Evolutionary conservation across 2,797 vertebrate genomes (phyloP), one percentile per base, ranked within the genome.

Genomic region (Valencia hispanica): DNA sequence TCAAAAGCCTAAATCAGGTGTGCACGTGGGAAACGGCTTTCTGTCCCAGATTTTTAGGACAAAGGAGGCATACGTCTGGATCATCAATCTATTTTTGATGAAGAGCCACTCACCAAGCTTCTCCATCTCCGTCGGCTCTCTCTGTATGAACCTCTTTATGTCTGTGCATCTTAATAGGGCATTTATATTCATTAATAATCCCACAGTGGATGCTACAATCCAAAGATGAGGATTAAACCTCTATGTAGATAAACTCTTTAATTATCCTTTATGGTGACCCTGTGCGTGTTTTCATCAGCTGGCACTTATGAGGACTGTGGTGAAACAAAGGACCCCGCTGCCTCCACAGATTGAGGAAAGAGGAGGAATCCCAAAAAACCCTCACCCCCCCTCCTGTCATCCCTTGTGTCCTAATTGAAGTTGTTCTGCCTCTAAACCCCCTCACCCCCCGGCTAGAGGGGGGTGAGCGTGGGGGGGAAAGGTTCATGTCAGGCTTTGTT

Each of bases 321-420:
- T 77, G 80, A 92, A 88, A 94, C 91, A 94, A 93, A 94, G 79
- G 18, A 85, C 83, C 88, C 85, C 6, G 48, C 81, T 82, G 86
- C 77, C 82, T 84, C 43, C 6, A 15, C 59, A 75, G 81, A 68
- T 34, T 77, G 41, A 81, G 70, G 59, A 30, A 39, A 78, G 61
- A 1, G 76, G 45, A 41, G 69, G 82, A n/a, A n/a, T n/a, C n/a
- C n/a, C n/a, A n/a, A n/a, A n/a, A n/a, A n/a, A n/a, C n/a, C n/a
- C n/a, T n/a, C n/a, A n/a, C n/a, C n/a, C n/a, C n/a, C n/a, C 75
- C 89, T 88, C 90, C 87, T 90, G 92, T 91, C 90, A 89, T 89
- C 92, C 90, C 94, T 94, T 95, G 94, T 96, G 87, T 92, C 93
- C 93, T 95, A 94, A 95, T 95, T 94, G 93, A 94, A 93, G 93